A percentile compares a stretch with the other conserved stretches of the same genome.
These are phyloP conservation scores for Pseudochromis fuscus DNA, from an alignment of 2,797 vertebrate species.

Conservation along the genomic window DNA sequence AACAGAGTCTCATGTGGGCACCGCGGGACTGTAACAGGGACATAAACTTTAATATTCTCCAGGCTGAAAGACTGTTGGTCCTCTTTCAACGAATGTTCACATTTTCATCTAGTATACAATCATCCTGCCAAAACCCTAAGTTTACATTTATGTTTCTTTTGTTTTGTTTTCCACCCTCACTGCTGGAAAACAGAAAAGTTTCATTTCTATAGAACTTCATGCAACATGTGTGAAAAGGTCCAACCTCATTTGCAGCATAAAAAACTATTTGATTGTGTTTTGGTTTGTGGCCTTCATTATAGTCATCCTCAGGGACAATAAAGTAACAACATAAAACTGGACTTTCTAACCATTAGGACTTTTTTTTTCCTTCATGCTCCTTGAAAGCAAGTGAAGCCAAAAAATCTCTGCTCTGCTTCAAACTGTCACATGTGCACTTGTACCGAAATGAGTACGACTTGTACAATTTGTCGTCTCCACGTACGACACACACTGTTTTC, in stretches of 20 bases:
- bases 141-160: background rate
- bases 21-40: conserved; percentile 14
- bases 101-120: conserved; percentile 9
- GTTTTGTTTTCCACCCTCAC: background rate
- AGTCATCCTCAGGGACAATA: too few relatives aligned
- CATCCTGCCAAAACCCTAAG: conserved; percentile 5
- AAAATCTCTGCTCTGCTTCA: background rate
- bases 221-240: too few relatives aligned
- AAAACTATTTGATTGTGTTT: too few relatives aligned
- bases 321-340: background rate
- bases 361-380: background rate
- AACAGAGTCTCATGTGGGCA: background rate
- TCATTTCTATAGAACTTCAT: too few relatives aligned
- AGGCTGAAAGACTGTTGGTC: background rate
- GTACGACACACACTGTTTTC: background rate
- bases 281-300: too few relatives aligned
- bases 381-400: conserved; percentile 1
- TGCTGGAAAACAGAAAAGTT: background rate
- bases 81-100: conserved; percentile 1
- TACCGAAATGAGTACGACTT: background rate
- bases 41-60: conserved; percentile 13
- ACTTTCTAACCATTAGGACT: background rate
- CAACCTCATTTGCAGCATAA: too few relatives aligned
- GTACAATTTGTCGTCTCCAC: background rate
- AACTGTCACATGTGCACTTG: background rate